phyloP scores from a whole-genome alignment of 2,888 invertebrate species.

The Euzetes globulus region DNA sequence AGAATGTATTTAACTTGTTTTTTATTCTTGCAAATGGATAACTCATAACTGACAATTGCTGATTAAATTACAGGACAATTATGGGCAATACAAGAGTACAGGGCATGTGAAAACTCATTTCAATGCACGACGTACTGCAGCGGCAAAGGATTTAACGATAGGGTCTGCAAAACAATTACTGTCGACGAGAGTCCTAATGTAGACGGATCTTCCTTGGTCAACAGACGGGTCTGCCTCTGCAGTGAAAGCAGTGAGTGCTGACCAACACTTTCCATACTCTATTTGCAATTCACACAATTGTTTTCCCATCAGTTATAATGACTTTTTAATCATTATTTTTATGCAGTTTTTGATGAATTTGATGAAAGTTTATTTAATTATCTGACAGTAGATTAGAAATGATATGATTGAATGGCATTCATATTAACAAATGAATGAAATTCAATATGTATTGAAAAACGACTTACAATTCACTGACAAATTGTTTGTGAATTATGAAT shows the following conservation, averaged over 20 bases:
- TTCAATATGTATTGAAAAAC: too few species aligned
- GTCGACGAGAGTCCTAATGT: constrained; percentile 34
- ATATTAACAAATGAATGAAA: too few species aligned
- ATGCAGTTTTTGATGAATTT: too few species aligned
- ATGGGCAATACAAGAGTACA: constrained; percentile 33
- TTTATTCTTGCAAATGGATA: background rate
- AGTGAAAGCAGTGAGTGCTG: constrained; percentile 33
- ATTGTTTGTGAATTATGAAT: background rate
- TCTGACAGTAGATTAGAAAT: too few species aligned
- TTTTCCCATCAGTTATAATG: too few species aligned
- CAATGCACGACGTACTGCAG: constrained; percentile 33
- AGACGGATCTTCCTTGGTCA: constrained; percentile 29
- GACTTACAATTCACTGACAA: too few species aligned
- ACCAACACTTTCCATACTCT: background rate
- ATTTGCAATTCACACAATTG: too few species aligned
- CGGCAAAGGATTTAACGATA: constrained; percentile 33
- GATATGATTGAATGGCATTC: too few species aligned
- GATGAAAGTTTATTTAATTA: too few species aligned
- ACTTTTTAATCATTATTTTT: too few species aligned
- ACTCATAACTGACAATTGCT: background rate
- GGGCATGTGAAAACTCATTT: constrained; percentile 34
- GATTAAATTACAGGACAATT: background rate
- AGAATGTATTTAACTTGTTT: background rate
- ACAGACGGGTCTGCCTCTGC: constrained; percentile 35
- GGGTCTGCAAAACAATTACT: constrained; percentile 35